Evolutionary conservation across 2,888 invertebrate genomes (phyloP), one percentile per base, ranked within the genome.

Genomic region (Allolobophora icterica): DNA sequence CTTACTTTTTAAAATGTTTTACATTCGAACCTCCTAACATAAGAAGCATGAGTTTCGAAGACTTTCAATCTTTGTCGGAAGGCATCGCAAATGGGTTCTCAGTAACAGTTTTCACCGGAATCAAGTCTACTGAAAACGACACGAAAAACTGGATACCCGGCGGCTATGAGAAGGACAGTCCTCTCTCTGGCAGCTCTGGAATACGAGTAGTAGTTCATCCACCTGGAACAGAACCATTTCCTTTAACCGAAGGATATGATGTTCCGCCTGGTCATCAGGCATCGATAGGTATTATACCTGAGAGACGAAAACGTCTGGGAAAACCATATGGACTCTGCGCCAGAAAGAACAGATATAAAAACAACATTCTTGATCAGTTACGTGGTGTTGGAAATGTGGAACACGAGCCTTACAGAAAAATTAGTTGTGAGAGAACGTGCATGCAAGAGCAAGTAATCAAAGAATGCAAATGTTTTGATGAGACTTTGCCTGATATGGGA

Each of bases 71-170:
- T 34, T 38, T 87, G 35, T 34, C 87, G 35, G 87, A 87, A 87
- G 87, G 87, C 5, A 87, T 87, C 1, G 0, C 35, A 4, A 87
- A 87, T 24, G 87, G 87, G 15, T 11, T 87, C 15, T 87, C 87
- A 13, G 87, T 87, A 4, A 87, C 87, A 35, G 13, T 87, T 4
- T 87, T 87, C 87, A 87, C 87, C 24, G 87, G 87, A 87, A 87
- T 33, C 13, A 87, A 87, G 30, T 17, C 11, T 1, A 34, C 0
- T 38, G 87, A 87, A 4, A 35, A 1, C 87, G 15, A 33, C 8
- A 17, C 0, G 2, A 15, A 87, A 3, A 1, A 8, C 0, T 38
- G 2, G 21, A 0, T 24, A 8, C 38, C 87, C 19, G 87, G 34
- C 6, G 38, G 6, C 5, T 87, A 33, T 21, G 34, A 87, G 19